Conservation (phyloP, 2,797 vertebrate species). For the Rachycentron canadum region DNA sequence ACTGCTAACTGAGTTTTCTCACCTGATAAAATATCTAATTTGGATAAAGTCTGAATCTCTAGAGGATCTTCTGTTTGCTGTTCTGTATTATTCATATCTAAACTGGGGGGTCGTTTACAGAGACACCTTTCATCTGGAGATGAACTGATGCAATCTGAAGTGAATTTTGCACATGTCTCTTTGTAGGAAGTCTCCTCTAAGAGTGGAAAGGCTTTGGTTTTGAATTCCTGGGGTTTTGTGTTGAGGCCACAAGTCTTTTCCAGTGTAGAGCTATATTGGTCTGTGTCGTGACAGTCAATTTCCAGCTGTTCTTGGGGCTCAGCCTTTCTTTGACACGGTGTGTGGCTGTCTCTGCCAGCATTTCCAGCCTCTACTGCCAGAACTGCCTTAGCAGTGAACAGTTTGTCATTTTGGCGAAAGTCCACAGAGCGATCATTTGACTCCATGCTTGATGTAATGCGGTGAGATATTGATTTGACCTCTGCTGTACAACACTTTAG, state of each 20-base stretch:
- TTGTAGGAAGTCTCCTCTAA: constrained; percentile 19
- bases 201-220: constrained; percentile 9
- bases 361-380: constrained; percentile 61
- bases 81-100: constrained; percentile 14
- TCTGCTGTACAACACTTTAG: constrained; percentile 27
- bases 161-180: not conserved
- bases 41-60: constrained; percentile 1
- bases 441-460: constrained; percentile 26
- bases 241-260: constrained; percentile 33
- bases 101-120: constrained; percentile 13
- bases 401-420: constrained; percentile 59
- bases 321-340: constrained; percentile 55
- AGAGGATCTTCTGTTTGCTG: constrained; percentile 1
- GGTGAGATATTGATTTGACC: constrained; percentile 41
- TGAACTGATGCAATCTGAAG: constrained; percentile 3
- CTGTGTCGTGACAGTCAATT: constrained; percentile 30
- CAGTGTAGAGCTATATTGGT: constrained; percentile 37
- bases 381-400: constrained; percentile 61
- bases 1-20: constrained; percentile 8
- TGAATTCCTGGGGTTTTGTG: constrained; percentile 18
- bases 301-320: constrained; percentile 72
- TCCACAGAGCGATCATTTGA: constrained; percentile 56
- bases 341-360: constrained; percentile 43
- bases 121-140: not conserved
- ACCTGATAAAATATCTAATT: constrained; percentile 8